Conservation (phyloP, 2,797 vertebrate genomes). For the Pipistrellus pipistrellus region DNA sequence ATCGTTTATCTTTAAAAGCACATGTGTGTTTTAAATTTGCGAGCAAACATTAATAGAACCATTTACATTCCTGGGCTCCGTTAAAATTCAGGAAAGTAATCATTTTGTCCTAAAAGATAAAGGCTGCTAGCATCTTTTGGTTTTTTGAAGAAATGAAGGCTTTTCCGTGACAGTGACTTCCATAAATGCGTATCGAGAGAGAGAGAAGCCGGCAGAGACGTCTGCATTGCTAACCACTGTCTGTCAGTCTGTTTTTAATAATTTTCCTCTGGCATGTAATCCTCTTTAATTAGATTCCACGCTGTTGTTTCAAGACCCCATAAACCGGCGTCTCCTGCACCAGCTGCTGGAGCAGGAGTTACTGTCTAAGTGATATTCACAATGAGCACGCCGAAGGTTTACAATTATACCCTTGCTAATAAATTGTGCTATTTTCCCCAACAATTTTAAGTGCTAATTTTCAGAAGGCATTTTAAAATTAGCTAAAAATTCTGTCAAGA, state of each 20-base stretch:
- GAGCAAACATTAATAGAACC: constrained; percentile 83
- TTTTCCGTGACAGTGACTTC: constrained; percentile 78
- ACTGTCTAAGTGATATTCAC: constrained; percentile 92
- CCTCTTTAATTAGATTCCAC: constrained; percentile 93
- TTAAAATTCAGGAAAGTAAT: constrained; percentile 81
- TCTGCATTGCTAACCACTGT: constrained; percentile 89
- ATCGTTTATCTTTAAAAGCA: constrained; percentile 81
- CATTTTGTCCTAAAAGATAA: constrained; percentile 81
- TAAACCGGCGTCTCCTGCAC: constrained; percentile 91
- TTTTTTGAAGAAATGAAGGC: constrained; percentile 84
- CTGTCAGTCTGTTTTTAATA: constrained; percentile 92
- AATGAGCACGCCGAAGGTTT: constrained; percentile 92
- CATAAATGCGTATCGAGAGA: constrained; percentile 81
- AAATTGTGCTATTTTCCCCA: constrained; percentile 92
- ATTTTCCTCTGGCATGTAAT: constrained; percentile 92
- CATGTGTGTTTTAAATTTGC: constrained; percentile 81
- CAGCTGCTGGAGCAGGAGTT: constrained; percentile 92
- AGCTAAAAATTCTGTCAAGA: constrained; percentile 93
- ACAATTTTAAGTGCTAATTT: constrained; percentile 92
- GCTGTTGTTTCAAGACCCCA: constrained; percentile 92
- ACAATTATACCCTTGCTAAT: constrained; percentile 94
- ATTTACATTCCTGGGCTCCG: constrained; percentile 81
- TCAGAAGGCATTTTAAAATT: constrained; percentile 92
- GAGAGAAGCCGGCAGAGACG: constrained; percentile 83
- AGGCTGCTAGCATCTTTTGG: constrained; percentile 81